Percentiles rank a stretch among this genome's conserved stretches.
Evolutionary conservation across 2,797 vertebrate species (phyloP).

Genomic region (Galago senegalensis): DNA sequence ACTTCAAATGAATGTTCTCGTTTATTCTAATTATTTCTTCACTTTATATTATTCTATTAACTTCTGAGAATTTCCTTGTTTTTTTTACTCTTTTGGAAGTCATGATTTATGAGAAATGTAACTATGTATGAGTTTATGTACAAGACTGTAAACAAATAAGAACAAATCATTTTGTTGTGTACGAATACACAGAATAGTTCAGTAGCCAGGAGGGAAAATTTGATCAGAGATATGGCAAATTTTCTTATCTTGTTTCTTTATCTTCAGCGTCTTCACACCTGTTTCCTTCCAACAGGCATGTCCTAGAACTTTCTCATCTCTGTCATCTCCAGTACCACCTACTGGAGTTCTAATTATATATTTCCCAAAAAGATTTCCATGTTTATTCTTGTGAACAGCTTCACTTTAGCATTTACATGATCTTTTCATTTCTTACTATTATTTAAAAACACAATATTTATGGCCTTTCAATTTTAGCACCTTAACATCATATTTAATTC

Average conservation of each 20-base stretch:
- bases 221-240: background rate
- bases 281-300: background rate
- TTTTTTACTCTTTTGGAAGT: background rate
- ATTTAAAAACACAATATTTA: background rate
- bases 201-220: background rate
- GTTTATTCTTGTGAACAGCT: background rate
- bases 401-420: background rate
- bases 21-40: background rate
- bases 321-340: background rate
- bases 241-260: background rate
- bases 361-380: background rate
- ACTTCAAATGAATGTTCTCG: background rate
- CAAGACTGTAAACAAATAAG: background rate
- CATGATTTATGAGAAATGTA: background rate
- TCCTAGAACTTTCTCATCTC: background rate
- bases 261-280: background rate
- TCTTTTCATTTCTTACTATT: background rate
- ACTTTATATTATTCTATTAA: background rate
- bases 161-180: background rate
- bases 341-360: background rate
- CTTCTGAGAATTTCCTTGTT: background rate
- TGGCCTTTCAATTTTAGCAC: background rate
- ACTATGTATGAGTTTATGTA: background rate
- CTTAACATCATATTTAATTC: background rate
- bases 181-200: background rate